phyloP scores from a whole-genome alignment of 2,888 invertebrate genomes.

The Terebella lapidaria region DNA sequence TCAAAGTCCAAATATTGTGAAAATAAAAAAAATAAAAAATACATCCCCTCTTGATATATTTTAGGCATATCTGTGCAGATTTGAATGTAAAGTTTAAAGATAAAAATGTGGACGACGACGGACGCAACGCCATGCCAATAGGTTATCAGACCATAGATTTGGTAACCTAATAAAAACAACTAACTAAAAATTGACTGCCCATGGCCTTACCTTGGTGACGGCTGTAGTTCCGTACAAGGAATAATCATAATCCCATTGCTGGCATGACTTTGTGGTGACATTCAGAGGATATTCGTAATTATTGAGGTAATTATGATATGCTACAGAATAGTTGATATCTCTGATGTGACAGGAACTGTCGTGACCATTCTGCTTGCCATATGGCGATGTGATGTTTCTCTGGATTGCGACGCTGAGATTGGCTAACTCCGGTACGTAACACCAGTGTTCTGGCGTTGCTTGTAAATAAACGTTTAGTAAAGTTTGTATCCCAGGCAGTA shows the following conservation, averaged over 20 bases:
- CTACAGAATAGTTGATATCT: neutral
- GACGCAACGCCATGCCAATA: too few relatives aligned
- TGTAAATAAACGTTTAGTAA: slow-evolving; percentile 1
- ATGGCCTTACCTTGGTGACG: neutral
- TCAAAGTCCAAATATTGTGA: too few relatives aligned
- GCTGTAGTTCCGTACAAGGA: neutral
- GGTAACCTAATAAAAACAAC: too few relatives aligned
- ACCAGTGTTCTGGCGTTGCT: slow-evolving; percentile 9
- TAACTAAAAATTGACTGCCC: too few relatives aligned
- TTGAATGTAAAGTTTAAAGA: too few relatives aligned
- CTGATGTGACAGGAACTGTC: neutral
- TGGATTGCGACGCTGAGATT: slow-evolving; percentile 2
- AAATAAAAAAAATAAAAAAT: too few relatives aligned
- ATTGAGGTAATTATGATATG: neutral
- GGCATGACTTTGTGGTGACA: neutral
- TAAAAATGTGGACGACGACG: too few relatives aligned
- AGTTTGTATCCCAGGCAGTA: slow-evolving; percentile 1
- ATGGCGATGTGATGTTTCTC: neutral
- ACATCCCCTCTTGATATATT: too few relatives aligned
- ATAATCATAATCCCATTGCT: neutral
- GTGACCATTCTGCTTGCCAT: neutral
- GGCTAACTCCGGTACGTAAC: slow-evolving; percentile 7
- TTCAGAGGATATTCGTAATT: neutral
- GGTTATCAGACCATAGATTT: too few relatives aligned
- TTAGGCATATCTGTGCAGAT: too few relatives aligned